Base-by-base conservation (phyloP, 1,140 invertebrate species). In the Cataglyphis hispanica region DNA sequence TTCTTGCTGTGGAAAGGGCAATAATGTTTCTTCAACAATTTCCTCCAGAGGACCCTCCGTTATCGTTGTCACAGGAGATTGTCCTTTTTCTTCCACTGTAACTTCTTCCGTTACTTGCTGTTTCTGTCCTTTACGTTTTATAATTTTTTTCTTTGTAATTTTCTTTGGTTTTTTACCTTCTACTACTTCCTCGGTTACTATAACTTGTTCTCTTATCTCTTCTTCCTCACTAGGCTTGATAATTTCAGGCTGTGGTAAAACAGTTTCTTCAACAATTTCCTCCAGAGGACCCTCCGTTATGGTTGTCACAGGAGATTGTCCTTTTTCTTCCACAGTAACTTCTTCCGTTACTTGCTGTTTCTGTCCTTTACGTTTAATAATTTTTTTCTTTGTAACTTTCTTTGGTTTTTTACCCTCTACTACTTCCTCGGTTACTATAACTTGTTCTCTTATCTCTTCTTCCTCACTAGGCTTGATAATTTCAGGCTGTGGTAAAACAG, bases 111-210 rank as follows among this genome's bases (percentile, higher is more conserved):
- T 92, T 0, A 92, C 76, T 77, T 94, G 90, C 85, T 93, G 87
- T 67, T 90, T 91, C 6, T 90, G 76, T 16, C 93, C 94, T 53
- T 89, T 92, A 10, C 84, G 89, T 77, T 91, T 94, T 8, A 92
- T 93, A 22, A 93, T 92, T 19, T 94, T 92, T 70, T 93, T 93
- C 27, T 4, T 95, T 95, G 90, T 91, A 0, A 92, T 94, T 94
- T 81, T 86, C 76, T 78, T 92, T 70, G 11, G 70, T 84, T 0
- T 88, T 77, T 46, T 87, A 0, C 13, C 61, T 22, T 50, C 75
- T 0, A 78, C 27, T 0, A 25, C 2, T 58, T 40, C 50, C 76
- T 94, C 86, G 7, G 89, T 92, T 0, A 93, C 81, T n/a, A 87
- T 94, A 0, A 94, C 89, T 60, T 94, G 90, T 43, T 94, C 93